phyloP scores from a whole-genome alignment of 2,113 vertebrate genomes.

The Ceyx margarethae region DNA sequence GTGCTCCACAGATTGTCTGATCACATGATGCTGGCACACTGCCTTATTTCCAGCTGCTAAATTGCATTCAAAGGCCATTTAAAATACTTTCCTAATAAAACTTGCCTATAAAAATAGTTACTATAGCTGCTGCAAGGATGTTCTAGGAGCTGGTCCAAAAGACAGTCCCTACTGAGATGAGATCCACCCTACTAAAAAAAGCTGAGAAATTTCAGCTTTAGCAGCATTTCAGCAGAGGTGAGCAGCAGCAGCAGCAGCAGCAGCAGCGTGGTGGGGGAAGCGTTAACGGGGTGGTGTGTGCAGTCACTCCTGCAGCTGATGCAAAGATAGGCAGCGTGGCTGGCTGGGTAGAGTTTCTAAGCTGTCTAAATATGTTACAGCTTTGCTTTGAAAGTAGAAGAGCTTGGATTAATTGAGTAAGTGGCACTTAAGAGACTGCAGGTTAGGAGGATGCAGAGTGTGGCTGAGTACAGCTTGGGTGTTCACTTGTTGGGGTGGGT shows the following conservation, averaged over 20 bases:
- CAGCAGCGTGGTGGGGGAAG: slow-evolving; percentile 2
- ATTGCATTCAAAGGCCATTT: slow-evolving; percentile 65
- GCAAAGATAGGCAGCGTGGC: slow-evolving; percentile 5
- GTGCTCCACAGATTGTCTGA: slow-evolving; percentile 34
- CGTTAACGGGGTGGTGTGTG: not conserved
- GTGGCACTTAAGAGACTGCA: slow-evolving; percentile 54
- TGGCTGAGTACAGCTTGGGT: slow-evolving; percentile 25
- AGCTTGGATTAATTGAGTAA: slow-evolving; percentile 59
- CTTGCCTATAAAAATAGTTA: slow-evolving; percentile 65
- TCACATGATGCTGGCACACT: slow-evolving; percentile 44
- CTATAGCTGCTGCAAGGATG: slow-evolving; percentile 62
- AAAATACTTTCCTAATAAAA: slow-evolving; percentile 72
- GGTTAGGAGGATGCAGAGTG: slow-evolving; percentile 33
- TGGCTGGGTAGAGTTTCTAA: slow-evolving; percentile 21
- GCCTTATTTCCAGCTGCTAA: slow-evolving; percentile 68
- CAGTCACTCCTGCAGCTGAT: slow-evolving; percentile 40
- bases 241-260: not conserved
- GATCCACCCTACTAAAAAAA: slow-evolving; percentile 55
- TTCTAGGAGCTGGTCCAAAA: slow-evolving; percentile 63
- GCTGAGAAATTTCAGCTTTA: slow-evolving; percentile 24
- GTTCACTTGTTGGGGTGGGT: not conserved
- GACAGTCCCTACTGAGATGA: slow-evolving; percentile 45
- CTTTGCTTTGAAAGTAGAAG: slow-evolving; percentile 31
- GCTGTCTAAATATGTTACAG: slow-evolving; percentile 35
- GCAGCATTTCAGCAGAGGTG: not conserved